phyloP scores from a whole-genome alignment of 64 coral and sea anemone species.

The Dendronephthya gigantea region DNA sequence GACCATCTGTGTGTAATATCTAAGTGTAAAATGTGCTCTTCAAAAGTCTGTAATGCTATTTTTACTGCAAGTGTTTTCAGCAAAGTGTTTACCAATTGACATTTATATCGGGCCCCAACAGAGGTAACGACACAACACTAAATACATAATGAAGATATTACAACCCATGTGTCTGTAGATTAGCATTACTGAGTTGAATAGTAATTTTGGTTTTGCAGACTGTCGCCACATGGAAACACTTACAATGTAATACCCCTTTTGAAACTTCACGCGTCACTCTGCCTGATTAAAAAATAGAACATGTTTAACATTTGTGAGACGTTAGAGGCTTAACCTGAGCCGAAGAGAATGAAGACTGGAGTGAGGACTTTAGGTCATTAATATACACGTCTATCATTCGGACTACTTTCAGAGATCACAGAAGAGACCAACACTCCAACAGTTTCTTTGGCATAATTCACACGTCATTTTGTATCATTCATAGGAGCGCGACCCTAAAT shows the following conservation, averaged over 20 bases:
- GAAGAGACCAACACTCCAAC: too few relatives aligned
- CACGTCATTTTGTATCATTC: too few relatives aligned
- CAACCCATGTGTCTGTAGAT: neutral
- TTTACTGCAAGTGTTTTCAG: neutral
- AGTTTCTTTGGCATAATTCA: too few relatives aligned
- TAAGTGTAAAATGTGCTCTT: neutral
- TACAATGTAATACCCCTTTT: neutral
- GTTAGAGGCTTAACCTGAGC: too few relatives aligned
- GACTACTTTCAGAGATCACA: too few relatives aligned
- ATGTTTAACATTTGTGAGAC: too few relatives aligned
- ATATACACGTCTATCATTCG: too few relatives aligned
- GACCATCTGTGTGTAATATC: too few relatives aligned
- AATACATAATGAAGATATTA: neutral
- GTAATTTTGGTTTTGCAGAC: neutral
- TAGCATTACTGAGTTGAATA: neutral
- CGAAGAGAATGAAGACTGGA: too few relatives aligned
- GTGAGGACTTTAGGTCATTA: too few relatives aligned
- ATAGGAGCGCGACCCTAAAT: too few relatives aligned
- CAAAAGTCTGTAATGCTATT: neutral
- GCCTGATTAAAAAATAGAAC: too few relatives aligned
- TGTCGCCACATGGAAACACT: neutral
- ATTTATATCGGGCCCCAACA: neutral
- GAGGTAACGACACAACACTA: neutral
- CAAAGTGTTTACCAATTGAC: neutral
- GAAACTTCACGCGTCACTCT: neutral